Conservation (phyloP, 2,888 invertebrate species). For the Yponomeuta plumbellus region DNA sequence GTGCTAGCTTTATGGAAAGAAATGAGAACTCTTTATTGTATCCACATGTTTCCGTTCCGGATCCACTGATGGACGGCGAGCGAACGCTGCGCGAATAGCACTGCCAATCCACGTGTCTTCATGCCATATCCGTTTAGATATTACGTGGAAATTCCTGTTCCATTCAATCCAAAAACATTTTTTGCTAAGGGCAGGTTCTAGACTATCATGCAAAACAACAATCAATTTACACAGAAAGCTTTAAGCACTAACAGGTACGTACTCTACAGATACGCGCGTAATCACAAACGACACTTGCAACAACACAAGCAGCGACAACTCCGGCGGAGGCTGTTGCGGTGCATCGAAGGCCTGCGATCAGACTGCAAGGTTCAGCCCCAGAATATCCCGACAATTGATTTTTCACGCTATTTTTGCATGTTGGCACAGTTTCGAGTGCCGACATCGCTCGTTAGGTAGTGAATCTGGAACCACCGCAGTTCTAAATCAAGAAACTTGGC, state of each 20-base stretch:
- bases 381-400: conserved; percentile 60
- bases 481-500: conserved; percentile 13
- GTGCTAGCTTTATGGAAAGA: not conserved
- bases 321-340: not conserved
- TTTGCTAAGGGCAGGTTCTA: not conserved
- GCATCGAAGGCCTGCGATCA: not conserved
- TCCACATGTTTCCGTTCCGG: not conserved
- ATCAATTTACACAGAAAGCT: not conserved
- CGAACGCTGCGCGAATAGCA: not conserved
- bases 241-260: not conserved
- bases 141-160: not conserved
- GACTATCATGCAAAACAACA: not conserved
- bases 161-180: not conserved
- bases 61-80: not conserved
- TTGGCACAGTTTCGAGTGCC: conserved; percentile 48
- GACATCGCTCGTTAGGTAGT: conserved; percentile 22
- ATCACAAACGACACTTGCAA: not conserved
- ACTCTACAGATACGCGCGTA: not conserved
- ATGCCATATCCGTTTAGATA: not conserved
- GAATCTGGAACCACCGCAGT: conserved; percentile 22
- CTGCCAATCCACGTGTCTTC: not conserved
- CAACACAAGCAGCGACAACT: not conserved
- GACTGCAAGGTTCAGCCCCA: not conserved
- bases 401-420: conserved; percentile 65
- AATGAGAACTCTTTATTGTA: not conserved